Percentiles rank a stretch among this genome's conserved stretches.
Evolutionary conservation across 2,888 invertebrate genomes (phyloP).

Genomic region (Perithous albicinctus): DNA sequence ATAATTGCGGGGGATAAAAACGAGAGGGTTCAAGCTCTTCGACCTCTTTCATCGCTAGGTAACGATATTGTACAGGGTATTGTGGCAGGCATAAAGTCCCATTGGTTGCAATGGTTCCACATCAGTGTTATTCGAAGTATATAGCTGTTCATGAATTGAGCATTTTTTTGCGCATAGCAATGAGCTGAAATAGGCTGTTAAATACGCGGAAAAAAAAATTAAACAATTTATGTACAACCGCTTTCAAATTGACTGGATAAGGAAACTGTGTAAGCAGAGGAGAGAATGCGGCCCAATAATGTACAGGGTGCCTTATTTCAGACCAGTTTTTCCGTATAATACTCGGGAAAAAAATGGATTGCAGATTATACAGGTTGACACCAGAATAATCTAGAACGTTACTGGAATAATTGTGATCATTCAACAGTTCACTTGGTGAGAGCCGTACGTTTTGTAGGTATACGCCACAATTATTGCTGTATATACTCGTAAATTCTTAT

Average conservation of each 20-base stretch:
- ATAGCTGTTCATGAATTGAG: neutral
- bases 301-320: neutral
- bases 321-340: neutral
- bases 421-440: no score
- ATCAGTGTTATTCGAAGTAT: neutral
- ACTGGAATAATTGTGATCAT: no score
- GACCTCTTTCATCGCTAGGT: slow-evolving; percentile 21
- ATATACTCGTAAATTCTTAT: no score
- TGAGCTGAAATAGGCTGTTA: neutral
- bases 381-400: no score
- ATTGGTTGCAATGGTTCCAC: neutral
- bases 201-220: neutral
- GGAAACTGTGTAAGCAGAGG: neutral
- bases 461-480: no score
- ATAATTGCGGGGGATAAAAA: neutral
- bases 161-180: neutral
- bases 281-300: neutral
- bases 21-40: slow-evolving; percentile 16
- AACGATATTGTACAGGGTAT: neutral
- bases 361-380: no score
- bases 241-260: neutral
- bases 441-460: no score
- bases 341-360: no score
- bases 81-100: neutral
- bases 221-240: neutral